Conservation (phyloP, 2,113 vertebrate genomes). For the Gobiocypris rarus region DNA sequence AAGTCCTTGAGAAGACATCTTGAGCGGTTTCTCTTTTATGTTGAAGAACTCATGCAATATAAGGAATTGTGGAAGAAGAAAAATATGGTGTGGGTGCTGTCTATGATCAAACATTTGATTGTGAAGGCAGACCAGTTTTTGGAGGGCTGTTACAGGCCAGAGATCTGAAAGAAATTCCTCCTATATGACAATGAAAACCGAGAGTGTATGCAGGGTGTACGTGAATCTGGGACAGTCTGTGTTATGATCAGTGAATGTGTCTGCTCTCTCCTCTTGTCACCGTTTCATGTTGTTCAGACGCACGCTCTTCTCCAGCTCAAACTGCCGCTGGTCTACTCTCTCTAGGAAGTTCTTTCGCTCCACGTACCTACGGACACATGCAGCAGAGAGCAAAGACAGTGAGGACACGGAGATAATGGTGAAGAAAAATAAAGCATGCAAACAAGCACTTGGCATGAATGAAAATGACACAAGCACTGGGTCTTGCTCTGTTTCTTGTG, state of each 20-base stretch:
- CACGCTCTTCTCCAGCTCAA: slow-evolving; percentile 89
- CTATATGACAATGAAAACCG: not conserved
- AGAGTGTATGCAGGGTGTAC: not conserved
- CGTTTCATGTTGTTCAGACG: slow-evolving; percentile 94
- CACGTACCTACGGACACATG: slow-evolving; percentile 82
- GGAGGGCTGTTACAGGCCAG: not conserved
- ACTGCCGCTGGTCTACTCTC: slow-evolving; percentile 94
- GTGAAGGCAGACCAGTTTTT: not conserved
- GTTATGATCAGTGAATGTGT: slow-evolving; percentile 16
- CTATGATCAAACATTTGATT: not conserved
- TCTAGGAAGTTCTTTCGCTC: slow-evolving; percentile 96
- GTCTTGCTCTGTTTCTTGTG: not conserved
- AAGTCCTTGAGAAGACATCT: not conserved
- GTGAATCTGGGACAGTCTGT: slow-evolving; percentile 25
- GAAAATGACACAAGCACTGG: not conserved
- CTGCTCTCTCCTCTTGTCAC: slow-evolving; percentile 65
- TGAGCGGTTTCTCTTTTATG: not conserved
- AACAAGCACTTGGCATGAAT: not conserved
- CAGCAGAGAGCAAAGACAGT: not conserved
- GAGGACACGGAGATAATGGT: not conserved
- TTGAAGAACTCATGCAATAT: not conserved
- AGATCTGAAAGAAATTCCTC: not conserved
- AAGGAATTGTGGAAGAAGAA: not conserved
- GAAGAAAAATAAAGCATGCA: not conserved
- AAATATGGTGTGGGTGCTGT: not conserved